Conservation (phyloP, 2,888 invertebrate genomes). For the Eumerus sabulonum region DNA sequence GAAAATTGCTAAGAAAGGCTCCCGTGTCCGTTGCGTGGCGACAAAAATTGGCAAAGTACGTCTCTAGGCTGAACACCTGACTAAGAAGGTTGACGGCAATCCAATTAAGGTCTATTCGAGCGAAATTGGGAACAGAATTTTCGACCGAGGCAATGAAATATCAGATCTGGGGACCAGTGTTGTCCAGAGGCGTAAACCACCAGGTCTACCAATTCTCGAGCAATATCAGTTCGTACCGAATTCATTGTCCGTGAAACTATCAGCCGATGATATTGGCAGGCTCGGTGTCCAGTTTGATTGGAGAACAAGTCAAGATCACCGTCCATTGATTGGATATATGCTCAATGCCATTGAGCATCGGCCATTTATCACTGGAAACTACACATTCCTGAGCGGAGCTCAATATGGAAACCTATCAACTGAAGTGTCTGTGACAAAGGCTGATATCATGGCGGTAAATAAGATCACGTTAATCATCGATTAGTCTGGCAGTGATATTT, state of each 20-base stretch:
- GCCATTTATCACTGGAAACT: slow-evolving; percentile 83
- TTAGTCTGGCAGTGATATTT: slow-evolving; percentile 62
- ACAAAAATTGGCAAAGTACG: too few species aligned
- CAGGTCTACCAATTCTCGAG: slow-evolving; percentile 87
- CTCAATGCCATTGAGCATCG: slow-evolving; percentile 82
- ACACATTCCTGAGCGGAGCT: slow-evolving; percentile 79
- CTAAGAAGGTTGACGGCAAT: too few species aligned
- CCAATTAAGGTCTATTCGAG: slow-evolving; percentile 68
- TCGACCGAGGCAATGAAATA: slow-evolving; percentile 87
- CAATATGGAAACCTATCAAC: slow-evolving; percentile 73
- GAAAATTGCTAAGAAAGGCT: too few species aligned
- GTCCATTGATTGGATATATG: slow-evolving; percentile 80
- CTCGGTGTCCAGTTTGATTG: slow-evolving; percentile 83
- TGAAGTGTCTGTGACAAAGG: slow-evolving; percentile 81
- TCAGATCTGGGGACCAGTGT: slow-evolving; percentile 86
- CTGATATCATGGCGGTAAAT: slow-evolving; percentile 77
- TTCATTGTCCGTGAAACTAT: slow-evolving; percentile 71
- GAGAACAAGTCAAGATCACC: slow-evolving; percentile 76
- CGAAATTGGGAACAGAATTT: slow-evolving; percentile 71
- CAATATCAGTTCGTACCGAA: slow-evolving; percentile 86
- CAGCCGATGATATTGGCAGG: slow-evolving; percentile 80
- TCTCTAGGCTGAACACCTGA: too few species aligned
- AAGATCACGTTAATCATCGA: slow-evolving; percentile 70
- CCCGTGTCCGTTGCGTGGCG: too few species aligned
- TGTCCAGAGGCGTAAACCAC: slow-evolving; percentile 83